These are phyloP conservation scores for Myotis findleyi DNA, from an alignment of 2,797 vertebrate genomes.

Conservation along the genomic window DNA sequence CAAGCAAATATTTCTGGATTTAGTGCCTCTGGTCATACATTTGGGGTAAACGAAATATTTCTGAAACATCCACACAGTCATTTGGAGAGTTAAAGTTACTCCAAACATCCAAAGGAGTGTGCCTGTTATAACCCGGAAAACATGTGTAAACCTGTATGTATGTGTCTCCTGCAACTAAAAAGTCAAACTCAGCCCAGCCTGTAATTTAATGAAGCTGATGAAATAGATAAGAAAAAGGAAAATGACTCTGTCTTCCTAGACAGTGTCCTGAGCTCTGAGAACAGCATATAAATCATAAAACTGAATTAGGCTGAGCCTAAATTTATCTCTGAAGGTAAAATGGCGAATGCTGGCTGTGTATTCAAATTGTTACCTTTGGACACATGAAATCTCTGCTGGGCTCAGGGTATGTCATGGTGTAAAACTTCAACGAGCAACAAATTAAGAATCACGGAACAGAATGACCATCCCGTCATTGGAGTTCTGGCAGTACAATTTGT, in stretches of 20 bases:
- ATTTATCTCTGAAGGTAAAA: constrained; percentile 66
- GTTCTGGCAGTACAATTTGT: constrained; percentile 18
- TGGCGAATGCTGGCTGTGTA: constrained; percentile 36
- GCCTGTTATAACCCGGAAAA: not conserved
- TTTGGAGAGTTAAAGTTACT: not conserved
- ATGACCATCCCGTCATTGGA: not conserved
- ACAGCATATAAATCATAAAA: constrained; percentile 51
- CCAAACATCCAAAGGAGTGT: not conserved
- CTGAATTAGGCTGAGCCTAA: constrained; percentile 24
- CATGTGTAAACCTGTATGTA: not conserved
- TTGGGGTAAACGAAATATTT: constrained; percentile 31
- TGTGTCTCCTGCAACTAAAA: not conserved
- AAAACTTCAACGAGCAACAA: constrained; percentile 41
- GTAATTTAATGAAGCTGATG: constrained; percentile 36
- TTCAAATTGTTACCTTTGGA: not conserved
- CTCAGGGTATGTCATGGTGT: not conserved
- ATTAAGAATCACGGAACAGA: constrained; percentile 26
- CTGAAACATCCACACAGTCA: not conserved
- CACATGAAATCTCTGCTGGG: not conserved
- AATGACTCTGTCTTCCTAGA: constrained; percentile 13
- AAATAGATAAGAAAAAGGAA: constrained; percentile 38
- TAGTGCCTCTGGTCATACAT: not conserved
- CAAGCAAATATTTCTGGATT: constrained; percentile 7
- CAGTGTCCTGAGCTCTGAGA: constrained; percentile 28
- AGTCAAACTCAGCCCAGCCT: not conserved